Base-by-base conservation (phyloP, 2,113 vertebrate genomes). In the Paracanthobrama guichenoti region DNA sequence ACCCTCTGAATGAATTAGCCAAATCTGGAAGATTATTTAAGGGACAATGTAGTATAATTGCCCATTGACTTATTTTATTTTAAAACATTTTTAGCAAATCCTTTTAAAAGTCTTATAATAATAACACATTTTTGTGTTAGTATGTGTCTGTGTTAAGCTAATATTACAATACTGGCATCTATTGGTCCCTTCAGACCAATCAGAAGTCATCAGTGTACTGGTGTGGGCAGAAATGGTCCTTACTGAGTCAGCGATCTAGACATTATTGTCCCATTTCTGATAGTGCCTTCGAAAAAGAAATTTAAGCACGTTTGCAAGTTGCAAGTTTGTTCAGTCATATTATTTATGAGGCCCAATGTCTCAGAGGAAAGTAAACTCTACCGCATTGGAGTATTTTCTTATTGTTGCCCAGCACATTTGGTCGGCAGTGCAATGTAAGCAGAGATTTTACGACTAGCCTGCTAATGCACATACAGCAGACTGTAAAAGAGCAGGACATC, bases 391-490 rank as follows among this genome's bases (percentile, higher is more conserved):
- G 22, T 57, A 46, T 39, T 50, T 82, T 81, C 71, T 48, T 84
- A 26, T 69, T 81, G 85, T 78, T 53, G 77, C 76, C 78, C 82
- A 66, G 85, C 60, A 60, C 77, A 50, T 42, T 57, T 39, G 60
- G 84, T 6, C 42, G 53, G 80, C 60, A 64, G 48, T 84, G 87
- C 84, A 77, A 64, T 62, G 84, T 81, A 85, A 86, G 87, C 87
- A 86, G 78, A 82, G 72, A 88, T 88, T 88, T 88, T 84, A 86
- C 57, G 75, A 82, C 73, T 28, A 5, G 12, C 13, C n/a, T 53
- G 71, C 82, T 86, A 88, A 88, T 84, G 85, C 78, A 86, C 71
- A 80, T 44, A 76, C 31, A 57, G 67, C 62, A 84, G 69, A 82
- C 77, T 73, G 83, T 88, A 75, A 88, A 62, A 78, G 77, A 31